Evolutionary conservation across 1,140 invertebrate genomes (phyloP).

Genomic region (Protaetia brevitarsis): DNA sequence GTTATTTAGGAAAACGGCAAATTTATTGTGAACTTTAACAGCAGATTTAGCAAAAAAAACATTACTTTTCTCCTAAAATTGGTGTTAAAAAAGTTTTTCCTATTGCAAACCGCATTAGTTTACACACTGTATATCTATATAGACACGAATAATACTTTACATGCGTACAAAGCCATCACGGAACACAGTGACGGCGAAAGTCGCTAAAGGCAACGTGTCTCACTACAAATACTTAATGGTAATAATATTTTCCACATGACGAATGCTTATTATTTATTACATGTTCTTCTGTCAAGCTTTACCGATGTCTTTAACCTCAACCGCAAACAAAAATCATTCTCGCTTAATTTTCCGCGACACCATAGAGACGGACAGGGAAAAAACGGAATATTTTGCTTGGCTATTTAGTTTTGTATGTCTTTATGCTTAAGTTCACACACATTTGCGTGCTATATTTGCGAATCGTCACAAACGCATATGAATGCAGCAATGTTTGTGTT

Average conservation of each 20-base stretch:
- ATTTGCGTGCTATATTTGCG: background rate
- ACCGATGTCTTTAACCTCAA: constrained; percentile 35
- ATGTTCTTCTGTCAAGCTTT: constrained; percentile 33
- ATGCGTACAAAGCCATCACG: no score
- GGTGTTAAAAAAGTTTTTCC: no score
- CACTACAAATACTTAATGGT: constrained; percentile 30
- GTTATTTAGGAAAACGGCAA: no score
- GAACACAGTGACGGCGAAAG: background rate
- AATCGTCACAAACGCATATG: no score
- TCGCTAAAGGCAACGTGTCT: background rate
- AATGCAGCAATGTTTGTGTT: background rate
- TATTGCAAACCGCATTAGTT: no score
- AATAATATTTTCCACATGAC: constrained; percentile 34
- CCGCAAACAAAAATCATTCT: constrained; percentile 25
- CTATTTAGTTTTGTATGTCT: background rate
- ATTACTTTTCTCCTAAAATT: no score
- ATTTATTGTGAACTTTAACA: no score
- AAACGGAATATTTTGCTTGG: background rate
- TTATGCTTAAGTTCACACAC: no score
- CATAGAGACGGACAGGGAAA: background rate
- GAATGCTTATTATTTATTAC: constrained; percentile 36
- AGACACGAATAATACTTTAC: no score
- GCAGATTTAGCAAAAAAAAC: no score
- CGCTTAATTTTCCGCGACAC: background rate
- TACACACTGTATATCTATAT: no score